Evolutionary conservation across 2,888 invertebrate genomes (phyloP).

Genomic region (Drosophila eohydei): DNA sequence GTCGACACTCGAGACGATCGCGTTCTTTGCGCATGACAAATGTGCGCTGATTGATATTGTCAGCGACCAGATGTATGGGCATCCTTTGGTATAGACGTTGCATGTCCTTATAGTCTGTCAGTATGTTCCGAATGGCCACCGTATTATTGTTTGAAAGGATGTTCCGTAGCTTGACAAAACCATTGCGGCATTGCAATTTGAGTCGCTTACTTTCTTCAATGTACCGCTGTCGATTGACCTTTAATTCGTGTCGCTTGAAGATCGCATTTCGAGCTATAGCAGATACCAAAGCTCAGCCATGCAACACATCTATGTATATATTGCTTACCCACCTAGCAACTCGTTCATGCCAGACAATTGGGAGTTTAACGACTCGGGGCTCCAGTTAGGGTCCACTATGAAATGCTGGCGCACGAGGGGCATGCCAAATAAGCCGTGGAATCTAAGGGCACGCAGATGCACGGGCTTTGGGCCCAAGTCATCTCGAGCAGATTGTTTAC

Average conservation of each 20-base stretch:
- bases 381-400: slow-evolving; percentile 82
- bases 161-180: slow-evolving; percentile 75
- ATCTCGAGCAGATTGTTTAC: slow-evolving; percentile 37
- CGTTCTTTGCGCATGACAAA: slow-evolving; percentile 83
- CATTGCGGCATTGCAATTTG: slow-evolving; percentile 78
- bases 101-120: slow-evolving; percentile 82
- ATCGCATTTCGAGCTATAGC: slow-evolving; percentile 67
- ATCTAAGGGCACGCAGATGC: slow-evolving; percentile 71
- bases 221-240: slow-evolving; percentile 61
- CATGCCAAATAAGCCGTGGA: slow-evolving; percentile 82
- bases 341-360: slow-evolving; percentile 80
- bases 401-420: slow-evolving; percentile 79
- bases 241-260: slow-evolving; percentile 72
- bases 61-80: slow-evolving; percentile 80
- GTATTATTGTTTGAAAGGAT: slow-evolving; percentile 71
- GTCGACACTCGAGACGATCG: slow-evolving; percentile 76
- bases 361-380: slow-evolving; percentile 68
- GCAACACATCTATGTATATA: too few species aligned
- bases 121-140: slow-evolving; percentile 75
- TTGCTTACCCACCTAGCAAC: slow-evolving; percentile 73
- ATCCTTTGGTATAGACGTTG: slow-evolving; percentile 82
- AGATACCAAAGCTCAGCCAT: too few species aligned
- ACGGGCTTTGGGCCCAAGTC: slow-evolving; percentile 72
- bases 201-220: slow-evolving; percentile 62
- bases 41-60: slow-evolving; percentile 83